Evolutionary conservation across 2,888 invertebrate species (phyloP).

Genomic region (Lasioglossum calceatum): DNA sequence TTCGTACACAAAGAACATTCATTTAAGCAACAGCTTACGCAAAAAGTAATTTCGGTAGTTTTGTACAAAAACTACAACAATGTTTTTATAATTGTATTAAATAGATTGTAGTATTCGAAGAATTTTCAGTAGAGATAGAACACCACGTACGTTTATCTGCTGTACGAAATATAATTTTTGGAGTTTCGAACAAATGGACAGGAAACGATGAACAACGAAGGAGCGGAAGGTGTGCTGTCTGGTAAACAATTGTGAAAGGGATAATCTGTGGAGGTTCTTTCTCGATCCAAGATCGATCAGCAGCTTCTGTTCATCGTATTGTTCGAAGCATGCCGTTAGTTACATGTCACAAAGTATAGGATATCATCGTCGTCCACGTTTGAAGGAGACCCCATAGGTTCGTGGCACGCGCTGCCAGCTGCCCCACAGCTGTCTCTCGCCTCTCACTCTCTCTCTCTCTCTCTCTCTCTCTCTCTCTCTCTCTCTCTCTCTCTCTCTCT

Average conservation of each 20-base stretch:
- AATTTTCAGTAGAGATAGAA: neutral
- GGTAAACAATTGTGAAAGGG: constrained; percentile 6
- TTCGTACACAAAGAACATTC: neutral
- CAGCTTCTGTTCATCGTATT: constrained; percentile 49
- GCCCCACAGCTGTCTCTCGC: constrained; percentile 84
- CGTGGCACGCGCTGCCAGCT: constrained; percentile 84
- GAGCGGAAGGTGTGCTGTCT: neutral
- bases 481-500: constrained; percentile 59
- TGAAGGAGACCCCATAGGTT: constrained; percentile 84
- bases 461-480: constrained; percentile 50
- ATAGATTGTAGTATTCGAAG: neutral
- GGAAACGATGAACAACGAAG: neutral
- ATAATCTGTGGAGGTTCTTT: constrained; percentile 44
- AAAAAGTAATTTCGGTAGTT: neutral
- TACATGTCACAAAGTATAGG: constrained; percentile 74
- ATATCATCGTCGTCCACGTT: constrained; percentile 77
- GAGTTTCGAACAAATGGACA: neutral
- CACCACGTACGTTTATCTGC: neutral
- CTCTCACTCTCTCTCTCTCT: constrained; percentile 55
- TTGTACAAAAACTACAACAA: neutral
- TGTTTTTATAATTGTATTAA: neutral
- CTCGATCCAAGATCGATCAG: constrained; percentile 44
- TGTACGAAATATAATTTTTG: neutral
- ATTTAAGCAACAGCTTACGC: neutral
- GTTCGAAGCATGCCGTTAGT: constrained; percentile 71